A percentile compares a stretch with the other conserved stretches of the same genome.
phyloP scores from a whole-genome alignment of 2,113 vertebrate genomes.

The Athene noctua region DNA sequence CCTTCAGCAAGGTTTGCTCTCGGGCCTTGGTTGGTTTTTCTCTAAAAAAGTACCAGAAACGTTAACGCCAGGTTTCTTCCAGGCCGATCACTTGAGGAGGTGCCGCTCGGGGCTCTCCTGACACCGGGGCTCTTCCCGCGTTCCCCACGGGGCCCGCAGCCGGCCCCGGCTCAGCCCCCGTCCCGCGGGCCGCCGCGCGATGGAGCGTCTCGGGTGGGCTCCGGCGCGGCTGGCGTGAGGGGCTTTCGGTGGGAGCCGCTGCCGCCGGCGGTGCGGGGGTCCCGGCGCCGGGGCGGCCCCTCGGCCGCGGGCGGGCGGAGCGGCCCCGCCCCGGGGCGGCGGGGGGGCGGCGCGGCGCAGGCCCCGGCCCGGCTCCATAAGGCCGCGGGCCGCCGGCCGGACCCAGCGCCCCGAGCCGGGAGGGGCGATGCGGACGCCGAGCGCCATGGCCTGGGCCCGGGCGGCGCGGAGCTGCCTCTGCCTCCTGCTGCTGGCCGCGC shows the following conservation, averaged over 20 bases:
- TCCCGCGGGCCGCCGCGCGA: neutral
- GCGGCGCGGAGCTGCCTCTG: neutral
- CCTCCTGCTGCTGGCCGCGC: neutral
- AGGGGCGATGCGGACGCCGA: neutral
- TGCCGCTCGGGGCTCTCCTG: too few species aligned
- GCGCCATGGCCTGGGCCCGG: neutral
- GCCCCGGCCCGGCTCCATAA: conserved; percentile 1
- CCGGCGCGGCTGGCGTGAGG: too few species aligned
- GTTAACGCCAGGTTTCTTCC: rapidly evolving
- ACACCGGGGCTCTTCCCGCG: neutral
- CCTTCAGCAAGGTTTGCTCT: rapidly evolving
- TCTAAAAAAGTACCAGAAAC: rapidly evolving
- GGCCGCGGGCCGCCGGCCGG: neutral
- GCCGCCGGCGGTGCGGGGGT: too few species aligned
- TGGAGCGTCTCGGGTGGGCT: neutral
- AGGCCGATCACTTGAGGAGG: neutral
- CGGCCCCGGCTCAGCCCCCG: too few species aligned
- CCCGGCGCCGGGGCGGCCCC: too few species aligned
- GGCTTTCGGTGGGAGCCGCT: too few species aligned
- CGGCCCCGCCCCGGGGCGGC: neutral
- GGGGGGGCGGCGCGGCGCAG: neutral
- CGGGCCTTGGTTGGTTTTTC: rapidly evolving
- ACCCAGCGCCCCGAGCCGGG: neutral
- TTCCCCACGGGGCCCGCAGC: too few species aligned
- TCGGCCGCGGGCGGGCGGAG: neutral